Evolutionary conservation across 1,140 invertebrate genomes (phyloP).

Genomic region (Copidosoma floridanum): DNA sequence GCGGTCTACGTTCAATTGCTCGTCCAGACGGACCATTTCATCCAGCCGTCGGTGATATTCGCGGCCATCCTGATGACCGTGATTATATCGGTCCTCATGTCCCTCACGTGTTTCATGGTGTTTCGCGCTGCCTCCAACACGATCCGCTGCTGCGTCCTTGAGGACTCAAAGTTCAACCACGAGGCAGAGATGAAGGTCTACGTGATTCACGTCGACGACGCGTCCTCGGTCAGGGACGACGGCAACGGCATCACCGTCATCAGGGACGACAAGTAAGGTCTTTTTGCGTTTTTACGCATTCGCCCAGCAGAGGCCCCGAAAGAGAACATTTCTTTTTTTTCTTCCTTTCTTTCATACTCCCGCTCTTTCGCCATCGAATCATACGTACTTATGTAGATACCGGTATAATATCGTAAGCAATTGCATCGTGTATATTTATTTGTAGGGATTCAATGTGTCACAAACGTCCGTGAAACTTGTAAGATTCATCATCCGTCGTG

Average conservation of each 20-base stretch:
- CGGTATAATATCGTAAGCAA: no score
- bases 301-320: no score
- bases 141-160: neutral
- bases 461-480: no score
- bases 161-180: slow-evolving; percentile 2
- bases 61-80: neutral
- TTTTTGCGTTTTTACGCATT: no score
- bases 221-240: neutral
- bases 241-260: no score
- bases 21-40: neutral
- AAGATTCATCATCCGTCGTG: no score
- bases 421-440: no score
- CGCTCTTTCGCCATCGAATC: no score
- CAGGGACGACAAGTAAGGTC: no score
- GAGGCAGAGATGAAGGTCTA: slow-evolving; percentile 11
- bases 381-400: no score
- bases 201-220: slow-evolving; percentile 3
- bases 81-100: neutral
- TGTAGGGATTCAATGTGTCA: no score
- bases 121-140: neutral
- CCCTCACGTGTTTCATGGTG: neutral
- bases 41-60: no score
- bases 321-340: neutral
- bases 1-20: neutral
- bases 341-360: neutral